Base-by-base conservation (phyloP, 2,797 vertebrate genomes). In the Pempheris klunzingeri region DNA sequence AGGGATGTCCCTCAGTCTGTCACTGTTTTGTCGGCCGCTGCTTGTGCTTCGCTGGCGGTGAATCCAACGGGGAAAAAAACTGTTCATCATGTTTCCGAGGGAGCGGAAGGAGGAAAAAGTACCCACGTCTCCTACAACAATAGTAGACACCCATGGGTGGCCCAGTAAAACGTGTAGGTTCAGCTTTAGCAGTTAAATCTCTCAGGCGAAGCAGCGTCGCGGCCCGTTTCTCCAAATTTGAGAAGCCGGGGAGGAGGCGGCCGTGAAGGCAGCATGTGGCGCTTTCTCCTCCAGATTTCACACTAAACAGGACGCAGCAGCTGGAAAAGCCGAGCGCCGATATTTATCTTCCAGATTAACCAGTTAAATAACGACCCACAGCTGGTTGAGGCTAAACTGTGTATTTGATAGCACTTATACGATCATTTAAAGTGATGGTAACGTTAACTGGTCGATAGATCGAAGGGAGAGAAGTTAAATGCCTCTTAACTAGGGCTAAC, bases 1-100 rank as follows among this genome's bases (percentile, higher is more conserved):
- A 81, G 63, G 82, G 84, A 84, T 92, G 88, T 92, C 82, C 82
- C 80, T 89, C 26, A 64, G 71, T 82, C 82, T 90, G 91, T 89
- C 86, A 88, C 85, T 64, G 79, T 87, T 86, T 84, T 82, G 82
- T 73, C 83, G 70, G 73, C 54, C 30, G 78, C 54, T 78, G 22
- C 61, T 26, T 72, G 32, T 77, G 81, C 85, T 83, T 8, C 26
- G 79, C 78, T 86, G 86, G 82, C 85, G 80, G 78, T 58, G 80
- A 78, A 84, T 70, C 50, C 46, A 73, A 24, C 58, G 84, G 82
- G 78, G 83, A 68, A 52, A 50, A 32, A 32, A 32, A 32, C 30
- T n/a, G n/a, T n/a, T n/a, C 73, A 46, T 7, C 22, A 57, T 63
- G 70, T 79, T 79, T 86, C 78, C 75, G 4, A 70, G 43, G 57